Conservation (phyloP, 1,140 invertebrate species). For the Papilio xuthus region DNA sequence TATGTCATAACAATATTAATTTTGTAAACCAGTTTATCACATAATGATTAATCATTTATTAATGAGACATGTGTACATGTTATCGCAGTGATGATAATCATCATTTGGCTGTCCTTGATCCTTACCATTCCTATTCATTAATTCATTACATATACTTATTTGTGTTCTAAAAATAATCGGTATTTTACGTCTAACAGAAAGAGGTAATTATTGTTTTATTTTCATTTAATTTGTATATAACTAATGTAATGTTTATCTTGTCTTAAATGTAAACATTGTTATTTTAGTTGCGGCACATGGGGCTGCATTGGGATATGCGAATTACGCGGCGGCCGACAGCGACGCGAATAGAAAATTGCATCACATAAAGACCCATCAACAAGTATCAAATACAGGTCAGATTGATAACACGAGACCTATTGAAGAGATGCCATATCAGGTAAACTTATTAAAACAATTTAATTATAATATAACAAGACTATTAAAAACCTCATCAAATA, state of each 20-base stretch:
- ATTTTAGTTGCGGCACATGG: constrained; percentile 79
- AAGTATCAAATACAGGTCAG: constrained; percentile 67
- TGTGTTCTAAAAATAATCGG: constrained; percentile 19
- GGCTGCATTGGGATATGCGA: constrained; percentile 78
- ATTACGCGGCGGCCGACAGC: constrained; percentile 71
- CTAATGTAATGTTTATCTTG: constrained; percentile 15
- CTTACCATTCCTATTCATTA: constrained; percentile 47
- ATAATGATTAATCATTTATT: constrained; percentile 35
- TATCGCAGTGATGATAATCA: constrained; percentile 69
- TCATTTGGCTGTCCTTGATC: constrained; percentile 64
- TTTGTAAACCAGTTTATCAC: constrained; percentile 41
- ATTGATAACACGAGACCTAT: constrained; percentile 71
- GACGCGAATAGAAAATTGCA: constrained; percentile 76
- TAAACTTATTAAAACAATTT: constrained; percentile 48
- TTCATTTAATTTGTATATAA: background rate
- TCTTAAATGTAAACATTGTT: constrained; percentile 22
- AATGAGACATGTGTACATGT: constrained; percentile 71
- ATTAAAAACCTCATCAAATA: background rate
- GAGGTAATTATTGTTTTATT: constrained; percentile 39
- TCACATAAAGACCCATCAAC: constrained; percentile 81
- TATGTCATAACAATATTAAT: constrained; percentile 35
- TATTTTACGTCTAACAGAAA: constrained; percentile 9
- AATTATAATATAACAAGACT: constrained; percentile 19
- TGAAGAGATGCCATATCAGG: constrained; percentile 83
- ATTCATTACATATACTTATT: background rate